Evolutionary conservation across 2,888 invertebrate genomes (phyloP).

Genomic region (Hoplodrina ambigua): DNA sequence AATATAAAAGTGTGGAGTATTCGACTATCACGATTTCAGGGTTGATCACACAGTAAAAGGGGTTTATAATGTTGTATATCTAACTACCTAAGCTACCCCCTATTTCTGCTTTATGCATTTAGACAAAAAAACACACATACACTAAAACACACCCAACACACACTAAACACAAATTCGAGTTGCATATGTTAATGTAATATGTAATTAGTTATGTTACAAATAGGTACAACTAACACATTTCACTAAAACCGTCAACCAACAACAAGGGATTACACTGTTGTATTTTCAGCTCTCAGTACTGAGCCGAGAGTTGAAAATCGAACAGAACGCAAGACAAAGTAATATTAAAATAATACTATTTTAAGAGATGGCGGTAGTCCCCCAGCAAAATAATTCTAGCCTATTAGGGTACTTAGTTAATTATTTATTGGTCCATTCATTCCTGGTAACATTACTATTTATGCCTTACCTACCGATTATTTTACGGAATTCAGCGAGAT

Average conservation of each 20-base stretch:
- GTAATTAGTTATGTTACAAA: no score
- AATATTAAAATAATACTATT: neutral
- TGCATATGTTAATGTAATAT: no score
- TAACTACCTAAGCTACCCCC: no score
- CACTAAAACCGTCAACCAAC: neutral
- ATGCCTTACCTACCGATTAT: constrained; percentile 1
- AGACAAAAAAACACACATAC: no score
- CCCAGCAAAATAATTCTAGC: constrained; percentile 5
- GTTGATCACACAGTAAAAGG: no score
- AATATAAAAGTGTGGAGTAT: no score
- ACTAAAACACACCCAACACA: no score
- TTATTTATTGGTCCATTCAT: constrained; percentile 11
- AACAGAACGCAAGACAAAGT: neutral
- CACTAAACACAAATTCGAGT: no score
- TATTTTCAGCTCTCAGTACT: neutral
- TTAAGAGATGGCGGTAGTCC: neutral
- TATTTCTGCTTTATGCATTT: no score
- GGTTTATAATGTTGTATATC: no score
- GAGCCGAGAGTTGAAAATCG: neutral
- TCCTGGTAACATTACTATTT: constrained; percentile 10
- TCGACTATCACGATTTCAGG: no score
- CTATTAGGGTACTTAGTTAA: neutral
- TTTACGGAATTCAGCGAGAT: constrained; percentile 25
- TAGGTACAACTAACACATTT: neutral
- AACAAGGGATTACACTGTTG: neutral